Conservation (phyloP, 1,140 invertebrate species). For the Coptotermes formosanus region DNA sequence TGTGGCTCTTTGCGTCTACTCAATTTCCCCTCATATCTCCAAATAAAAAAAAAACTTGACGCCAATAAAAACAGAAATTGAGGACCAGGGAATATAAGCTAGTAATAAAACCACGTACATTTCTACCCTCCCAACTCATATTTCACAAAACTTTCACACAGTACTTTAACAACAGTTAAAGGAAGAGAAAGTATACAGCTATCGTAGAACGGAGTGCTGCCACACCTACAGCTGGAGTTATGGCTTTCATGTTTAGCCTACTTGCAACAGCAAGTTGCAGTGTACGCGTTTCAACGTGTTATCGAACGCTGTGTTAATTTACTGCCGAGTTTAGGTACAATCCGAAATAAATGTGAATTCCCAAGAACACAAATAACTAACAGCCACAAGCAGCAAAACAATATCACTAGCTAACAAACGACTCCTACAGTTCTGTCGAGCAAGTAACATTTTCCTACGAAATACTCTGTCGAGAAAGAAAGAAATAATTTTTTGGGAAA, state of each 20-base stretch:
- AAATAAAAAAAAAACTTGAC: neutral
- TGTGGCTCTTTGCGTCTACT: neutral
- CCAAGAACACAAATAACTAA: too few relatives aligned
- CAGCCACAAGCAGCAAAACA: too few relatives aligned
- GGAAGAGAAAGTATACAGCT: neutral
- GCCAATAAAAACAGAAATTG: neutral
- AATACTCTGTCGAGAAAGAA: too few relatives aligned
- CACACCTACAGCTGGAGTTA: neutral
- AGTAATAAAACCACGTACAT: neutral
- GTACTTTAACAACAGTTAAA: neutral
- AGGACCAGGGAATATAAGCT: neutral
- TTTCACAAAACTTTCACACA: neutral
- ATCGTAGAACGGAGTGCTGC: neutral
- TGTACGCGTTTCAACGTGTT: neutral
- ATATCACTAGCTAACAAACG: too few relatives aligned
- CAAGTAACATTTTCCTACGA: too few relatives aligned
- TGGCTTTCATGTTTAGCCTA: neutral
- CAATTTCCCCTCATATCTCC: constrained; percentile 1
- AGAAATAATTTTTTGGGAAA: too few relatives aligned
- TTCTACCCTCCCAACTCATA: neutral
- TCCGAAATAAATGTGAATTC: too few relatives aligned
- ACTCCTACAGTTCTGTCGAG: too few relatives aligned
- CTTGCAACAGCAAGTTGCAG: neutral
- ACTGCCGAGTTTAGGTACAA: too few relatives aligned
- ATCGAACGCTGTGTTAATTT: too few relatives aligned